A percentile compares a stretch with the other conserved stretches of the same genome.
These are phyloP conservation scores for Epinotia brunnichana DNA, from an alignment of 2,888 invertebrate species.

Conservation along the genomic window DNA sequence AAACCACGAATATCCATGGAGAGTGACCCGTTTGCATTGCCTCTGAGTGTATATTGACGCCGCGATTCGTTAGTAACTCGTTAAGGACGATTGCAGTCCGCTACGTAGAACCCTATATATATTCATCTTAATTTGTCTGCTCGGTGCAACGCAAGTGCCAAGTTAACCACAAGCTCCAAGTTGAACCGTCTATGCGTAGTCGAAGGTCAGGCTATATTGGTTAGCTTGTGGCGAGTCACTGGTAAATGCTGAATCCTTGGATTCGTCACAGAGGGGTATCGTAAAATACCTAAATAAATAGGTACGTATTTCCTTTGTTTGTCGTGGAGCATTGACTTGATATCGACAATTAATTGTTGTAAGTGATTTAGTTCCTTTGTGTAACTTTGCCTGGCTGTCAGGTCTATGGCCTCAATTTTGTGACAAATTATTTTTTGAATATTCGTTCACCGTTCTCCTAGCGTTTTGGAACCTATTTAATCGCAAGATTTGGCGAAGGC, in stretches of 20 bases:
- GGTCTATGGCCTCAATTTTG: neutral
- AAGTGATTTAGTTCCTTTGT: conserved; percentile 1
- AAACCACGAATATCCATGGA: too few relatives aligned
- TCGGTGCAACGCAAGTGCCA: too few relatives aligned
- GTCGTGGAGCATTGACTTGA: neutral
- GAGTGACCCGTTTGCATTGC: too few relatives aligned
- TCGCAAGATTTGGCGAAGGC: too few relatives aligned
- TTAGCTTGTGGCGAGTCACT: neutral
- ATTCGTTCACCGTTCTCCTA: too few relatives aligned
- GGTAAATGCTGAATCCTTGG: neutral
- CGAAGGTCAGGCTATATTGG: neutral
- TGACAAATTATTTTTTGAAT: neutral
- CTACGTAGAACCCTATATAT: too few relatives aligned
- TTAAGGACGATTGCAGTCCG: too few relatives aligned
- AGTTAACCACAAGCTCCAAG: too few relatives aligned
- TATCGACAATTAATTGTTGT: neutral
- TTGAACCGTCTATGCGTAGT: neutral
- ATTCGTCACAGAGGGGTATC: neutral
- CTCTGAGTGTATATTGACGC: too few relatives aligned
- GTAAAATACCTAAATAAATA: conserved; percentile 3
- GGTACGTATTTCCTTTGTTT: conserved; percentile 9
- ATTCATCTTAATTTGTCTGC: too few relatives aligned
- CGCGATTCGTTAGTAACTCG: too few relatives aligned
- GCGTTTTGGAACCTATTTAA: too few relatives aligned
- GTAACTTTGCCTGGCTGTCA: neutral